Evolutionary conservation across 2,797 vertebrate genomes (phyloP), one percentile per base, ranked within the genome.

Genomic region (Platyrinchus mystaceus): DNA sequence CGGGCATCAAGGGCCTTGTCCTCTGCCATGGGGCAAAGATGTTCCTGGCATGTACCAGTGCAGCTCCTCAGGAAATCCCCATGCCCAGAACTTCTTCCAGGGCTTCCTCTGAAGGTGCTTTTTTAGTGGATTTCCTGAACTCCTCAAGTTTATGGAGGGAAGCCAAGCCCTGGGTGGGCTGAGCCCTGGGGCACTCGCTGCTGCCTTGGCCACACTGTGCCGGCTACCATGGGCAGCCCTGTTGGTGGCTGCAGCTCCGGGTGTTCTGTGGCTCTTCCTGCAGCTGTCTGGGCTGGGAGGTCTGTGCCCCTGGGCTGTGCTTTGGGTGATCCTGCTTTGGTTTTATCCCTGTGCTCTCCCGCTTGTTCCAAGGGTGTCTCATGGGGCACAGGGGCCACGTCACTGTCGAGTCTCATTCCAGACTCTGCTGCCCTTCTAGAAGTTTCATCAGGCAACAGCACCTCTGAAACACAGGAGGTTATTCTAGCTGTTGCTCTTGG

Each of bases 321-420:
- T 84, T 46, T 4, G 36, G 24, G 43, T 21, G 39, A 30, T 27
- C 30, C 63, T 52, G 12, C 1, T 17, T 16, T 3, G 36, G 34
- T 62, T 69, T 62, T 39, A 19, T 18, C 39, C 28, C 13, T 22
- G 9, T n/a, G 70, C 30, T 41, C 58, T 53, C 14, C 59, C 2
- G 5, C 37, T 32, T 52, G 27, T 71, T 36, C 10, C 30, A 9
- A 46, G 30, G 2, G 0, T 7, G 2, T 32, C 20, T 18, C 63
- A 7, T 2, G 2, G 59, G 52, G 50, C 77, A 24, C 27, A 0
- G 13, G 2, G 18, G 41, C 28, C 1, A 1, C 4, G 0, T 21
- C 13, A 2, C 43, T 9, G 10, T 13, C 16, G 27, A 30, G 27
- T 18, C 49, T 87, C 58, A 32, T 44, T 63, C 47, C 67, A 44